Conservation (phyloP, 2,888 invertebrate species). For the Andrena chrysosceles region DNA sequence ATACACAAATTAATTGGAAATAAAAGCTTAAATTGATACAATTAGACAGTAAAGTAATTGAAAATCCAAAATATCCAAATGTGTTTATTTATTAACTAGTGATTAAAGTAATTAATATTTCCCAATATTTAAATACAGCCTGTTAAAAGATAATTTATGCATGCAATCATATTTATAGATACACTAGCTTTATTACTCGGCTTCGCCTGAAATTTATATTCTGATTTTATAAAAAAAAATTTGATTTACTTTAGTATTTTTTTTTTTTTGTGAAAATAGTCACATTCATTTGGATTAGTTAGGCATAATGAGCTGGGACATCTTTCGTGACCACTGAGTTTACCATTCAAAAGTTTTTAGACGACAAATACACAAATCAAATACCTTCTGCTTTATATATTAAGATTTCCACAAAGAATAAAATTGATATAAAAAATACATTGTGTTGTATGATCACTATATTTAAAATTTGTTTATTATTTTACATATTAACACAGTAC, state of each 20-base stretch:
- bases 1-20: slow-evolving; percentile 84
- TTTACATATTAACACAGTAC: background rate
- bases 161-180: slow-evolving; percentile 21
- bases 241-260: too few species aligned
- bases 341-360: too few species aligned
- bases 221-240: too few species aligned
- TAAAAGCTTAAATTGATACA: background rate
- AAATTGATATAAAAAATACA: slow-evolving; percentile 8
- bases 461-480: background rate
- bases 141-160: slow-evolving; percentile 14
- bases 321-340: too few species aligned
- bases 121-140: slow-evolving; percentile 3
- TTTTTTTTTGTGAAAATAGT: too few species aligned
- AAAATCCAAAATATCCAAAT: background rate
- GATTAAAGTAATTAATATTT: slow-evolving; percentile 1
- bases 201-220: too few species aligned
- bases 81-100: slow-evolving; percentile 3
- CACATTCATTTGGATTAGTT: too few species aligned
- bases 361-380: too few species aligned
- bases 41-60: slow-evolving; percentile 12
- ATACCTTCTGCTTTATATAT: too few species aligned
- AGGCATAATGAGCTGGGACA: too few species aligned
- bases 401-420: slow-evolving; percentile 12
- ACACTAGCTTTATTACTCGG: too few species aligned
- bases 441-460: background rate